These are phyloP conservation scores for Melinaea menophilus DNA, from an alignment of 2,888 invertebrate species.

Conservation along the genomic window DNA sequence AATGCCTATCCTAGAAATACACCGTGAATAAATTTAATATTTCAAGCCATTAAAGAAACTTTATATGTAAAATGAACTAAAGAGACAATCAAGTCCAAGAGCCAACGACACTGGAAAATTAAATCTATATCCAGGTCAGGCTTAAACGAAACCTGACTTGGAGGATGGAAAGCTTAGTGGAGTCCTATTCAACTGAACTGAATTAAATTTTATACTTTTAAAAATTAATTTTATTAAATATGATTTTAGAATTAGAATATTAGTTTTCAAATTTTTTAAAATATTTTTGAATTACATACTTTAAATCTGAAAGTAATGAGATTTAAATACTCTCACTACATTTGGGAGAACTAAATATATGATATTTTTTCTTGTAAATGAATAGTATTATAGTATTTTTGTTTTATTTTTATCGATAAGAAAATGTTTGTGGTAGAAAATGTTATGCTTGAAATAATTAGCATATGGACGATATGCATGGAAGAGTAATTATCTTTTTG, in stretches of 20 bases:
- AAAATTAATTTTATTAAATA: too few relatives aligned
- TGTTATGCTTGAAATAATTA: not conserved
- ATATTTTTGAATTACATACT: too few relatives aligned
- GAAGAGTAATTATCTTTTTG: constrained; percentile 10
- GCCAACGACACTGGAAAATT: not conserved
- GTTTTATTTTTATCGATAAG: too few relatives aligned
- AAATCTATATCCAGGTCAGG: constrained; percentile 7
- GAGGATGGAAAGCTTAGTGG: not conserved
- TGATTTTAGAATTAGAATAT: too few relatives aligned
- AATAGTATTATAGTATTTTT: too few relatives aligned
- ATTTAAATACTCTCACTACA: too few relatives aligned
- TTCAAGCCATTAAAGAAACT: not conserved
- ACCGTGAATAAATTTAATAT: not conserved
- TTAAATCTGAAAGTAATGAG: too few relatives aligned
- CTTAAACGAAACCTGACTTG: constrained; percentile 5
- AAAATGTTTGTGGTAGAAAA: not conserved
- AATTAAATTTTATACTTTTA: not conserved
- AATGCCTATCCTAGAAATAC: too few relatives aligned
- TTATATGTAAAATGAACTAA: not conserved
- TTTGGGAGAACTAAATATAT: too few relatives aligned
- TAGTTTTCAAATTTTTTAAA: too few relatives aligned
- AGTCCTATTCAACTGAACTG: constrained; percentile 1
- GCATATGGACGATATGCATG: constrained; percentile 2
- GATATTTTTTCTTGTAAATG: too few relatives aligned
- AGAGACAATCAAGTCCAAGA: not conserved